Evolutionary conservation across 1,140 invertebrate genomes (phyloP).

Genomic region (Kradibia gibbosae): DNA sequence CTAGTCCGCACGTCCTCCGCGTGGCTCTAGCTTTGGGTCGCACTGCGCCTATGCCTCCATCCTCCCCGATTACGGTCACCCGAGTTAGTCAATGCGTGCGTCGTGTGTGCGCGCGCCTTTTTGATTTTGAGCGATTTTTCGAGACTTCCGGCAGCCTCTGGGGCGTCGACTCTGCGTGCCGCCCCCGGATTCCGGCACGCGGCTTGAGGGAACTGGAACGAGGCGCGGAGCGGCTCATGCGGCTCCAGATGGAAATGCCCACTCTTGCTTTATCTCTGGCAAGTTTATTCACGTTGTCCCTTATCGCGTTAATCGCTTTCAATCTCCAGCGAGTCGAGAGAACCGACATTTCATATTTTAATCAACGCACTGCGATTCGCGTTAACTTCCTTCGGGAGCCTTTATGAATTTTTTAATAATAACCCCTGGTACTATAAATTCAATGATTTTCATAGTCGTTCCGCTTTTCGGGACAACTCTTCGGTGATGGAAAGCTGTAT

Average conservation of each 20-base stretch:
- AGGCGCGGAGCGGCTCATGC: too few species aligned
- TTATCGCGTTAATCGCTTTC: not conserved
- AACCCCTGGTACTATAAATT: constrained; percentile 14
- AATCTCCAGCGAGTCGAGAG: not conserved
- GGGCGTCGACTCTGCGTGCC: too few species aligned
- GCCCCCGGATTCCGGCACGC: too few species aligned
- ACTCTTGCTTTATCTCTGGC: not conserved
- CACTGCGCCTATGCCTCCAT: too few species aligned
- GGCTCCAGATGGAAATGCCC: not conserved
- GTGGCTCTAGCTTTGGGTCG: not conserved
- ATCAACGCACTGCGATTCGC: not conserved
- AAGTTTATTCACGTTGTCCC: not conserved
- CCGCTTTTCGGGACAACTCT: not conserved
- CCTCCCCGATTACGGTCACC: not conserved
- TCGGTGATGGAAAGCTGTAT: not conserved
- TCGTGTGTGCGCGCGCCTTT: not conserved
- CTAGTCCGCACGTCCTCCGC: not conserved
- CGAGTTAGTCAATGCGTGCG: not conserved
- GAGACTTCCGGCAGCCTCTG: not conserved
- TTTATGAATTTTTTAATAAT: constrained; percentile 2
- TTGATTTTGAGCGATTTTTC: constrained; percentile 31
- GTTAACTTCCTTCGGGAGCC: not conserved
- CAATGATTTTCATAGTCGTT: not conserved
- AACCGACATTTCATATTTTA: constrained; percentile 18
- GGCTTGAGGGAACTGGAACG: too few species aligned